Evolutionary conservation across 2,888 invertebrate species (phyloP), one percentile per base, ranked within the genome.

Genomic region (Amphimallon solstitiale): DNA sequence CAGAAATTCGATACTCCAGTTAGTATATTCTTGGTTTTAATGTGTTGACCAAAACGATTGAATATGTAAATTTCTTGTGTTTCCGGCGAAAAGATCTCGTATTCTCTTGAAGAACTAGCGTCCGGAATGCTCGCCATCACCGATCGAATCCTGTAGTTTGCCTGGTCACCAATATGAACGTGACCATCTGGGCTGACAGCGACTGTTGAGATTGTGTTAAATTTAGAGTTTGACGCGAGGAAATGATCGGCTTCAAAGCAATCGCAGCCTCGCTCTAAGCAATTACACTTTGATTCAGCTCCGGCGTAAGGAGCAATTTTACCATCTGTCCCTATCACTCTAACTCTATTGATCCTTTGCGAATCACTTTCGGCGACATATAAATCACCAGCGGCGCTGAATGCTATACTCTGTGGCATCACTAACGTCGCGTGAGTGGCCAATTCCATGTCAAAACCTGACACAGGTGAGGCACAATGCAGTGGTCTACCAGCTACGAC

Each of bases 341-440:
- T 85, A 0, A 96, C 91, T 54, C 97, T 87, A 81, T 98, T 97
- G 60, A 97, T 94, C 72, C 96, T 87, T 80, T 97, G 96, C 0
- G 95, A 94, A 81, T 98, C 97, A 75, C 96, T 96, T 80, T 98
- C 98, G 0, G 97, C 96, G 0, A 98, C 94, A 78, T 92, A 98
- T 9, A 99, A 84, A 77, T 95, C 92, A 2, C 98, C 98, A 46
- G 94, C 90, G 0, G 95, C 92, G 10, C 94, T 94, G 73, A 98
- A 97, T 0, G 96, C 92, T 59, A 99, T 93, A 75, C 96, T 95
- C 78, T 97, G 95, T 0, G 97, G 96, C 89, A 95, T 94, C 0
- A 94, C 94, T 23, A 98, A 85, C 0, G 94, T 93, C 0, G 95
- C 94, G 74, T 95, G 94, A 0, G 95, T 94, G 0, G 96, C 97